phyloP scores from a whole-genome alignment of 2,888 invertebrate species.

The Drosophila nr. perissopoda region DNA sequence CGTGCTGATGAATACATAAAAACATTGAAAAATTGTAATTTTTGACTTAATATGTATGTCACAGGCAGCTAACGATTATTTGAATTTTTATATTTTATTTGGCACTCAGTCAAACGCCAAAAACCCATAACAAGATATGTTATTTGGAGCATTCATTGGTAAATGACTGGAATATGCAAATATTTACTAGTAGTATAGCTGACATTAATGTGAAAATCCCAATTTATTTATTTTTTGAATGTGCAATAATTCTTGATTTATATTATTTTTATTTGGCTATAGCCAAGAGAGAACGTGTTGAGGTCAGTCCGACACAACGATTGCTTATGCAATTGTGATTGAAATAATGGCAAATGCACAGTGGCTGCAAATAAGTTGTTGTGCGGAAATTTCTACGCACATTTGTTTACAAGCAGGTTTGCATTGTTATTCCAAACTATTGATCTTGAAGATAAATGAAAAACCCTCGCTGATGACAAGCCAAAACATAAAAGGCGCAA shows the following conservation, averaged over 20 bases:
- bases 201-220: conserved; percentile 23
- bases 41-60: not conserved
- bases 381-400: conserved; percentile 76
- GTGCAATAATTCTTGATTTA: conserved; percentile 47
- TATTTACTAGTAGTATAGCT: conserved; percentile 7
- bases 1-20: not conserved
- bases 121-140: not conserved
- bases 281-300: conserved; percentile 62
- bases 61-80: not conserved
- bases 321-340: conserved; percentile 57
- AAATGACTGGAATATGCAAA: conserved; percentile 25
- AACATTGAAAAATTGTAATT: not conserved
- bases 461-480: conserved; percentile 31
- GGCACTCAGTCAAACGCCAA: not conserved
- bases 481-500: conserved; percentile 30
- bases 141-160: conserved; percentile 1
- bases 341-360: conserved; percentile 38
- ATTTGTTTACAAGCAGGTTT: conserved; percentile 7
- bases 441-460: conserved; percentile 70
- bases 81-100: not conserved
- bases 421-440: conserved; percentile 23
- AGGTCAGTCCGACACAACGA: conserved; percentile 60
- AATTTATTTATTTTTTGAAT: conserved; percentile 23
- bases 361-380: conserved; percentile 39
- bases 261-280: conserved; percentile 40